Evolutionary conservation across 2,113 vertebrate genomes (phyloP), one percentile per base, ranked within the genome.

Genomic region (Perognathus longimembris): DNA sequence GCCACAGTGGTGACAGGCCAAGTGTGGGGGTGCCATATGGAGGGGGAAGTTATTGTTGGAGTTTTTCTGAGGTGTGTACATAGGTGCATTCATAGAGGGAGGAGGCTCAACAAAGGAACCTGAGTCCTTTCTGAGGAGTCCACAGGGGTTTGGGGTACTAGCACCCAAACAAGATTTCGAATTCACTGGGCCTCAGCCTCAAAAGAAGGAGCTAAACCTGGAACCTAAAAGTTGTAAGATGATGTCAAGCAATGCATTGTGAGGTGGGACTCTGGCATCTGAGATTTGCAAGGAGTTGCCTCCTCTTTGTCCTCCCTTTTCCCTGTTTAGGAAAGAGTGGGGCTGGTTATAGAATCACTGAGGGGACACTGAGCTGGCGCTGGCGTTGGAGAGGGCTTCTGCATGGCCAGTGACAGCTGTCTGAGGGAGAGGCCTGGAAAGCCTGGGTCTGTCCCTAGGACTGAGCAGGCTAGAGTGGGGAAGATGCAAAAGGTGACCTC

Each of bases 251-350:
- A 14, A 20, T 2, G 2, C 38, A 34, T 11, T 64, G 36, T 74
- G 26, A 22, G 26, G 28, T 40, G 91, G 45, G 63, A 5, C 70
- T 50, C 32, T 70, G 38, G 57, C 38, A 28, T 69, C 45, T 40
- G 34, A 54, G 57, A 22, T 50, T 42, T 22, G 42, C 22, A 28
- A 61, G 69, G 34, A 45, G 28, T 28, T 89, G 69, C 69, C 28
- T 82, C 71, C 85, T 70, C 70, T 80, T 86, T 90, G 82, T 92
- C n/a, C 20, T 50, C 9, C 42, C 17, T 59, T 79, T 67, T 70
- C 17, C 38, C 42, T 50, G 3, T 38, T 92, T 26, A 85, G 86
- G 63, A 86, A 64, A 54, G 67, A 42, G 64, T 71, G 76, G 73
- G 73, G 77, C 32, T 70, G 24, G 74, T 73, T 42, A 20, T 24